A percentile compares a stretch with the other conserved stretches of the same genome.
Evolutionary conservation across 2,888 invertebrate species (phyloP).

Genomic region (Pristionchus entomophagus): DNA sequence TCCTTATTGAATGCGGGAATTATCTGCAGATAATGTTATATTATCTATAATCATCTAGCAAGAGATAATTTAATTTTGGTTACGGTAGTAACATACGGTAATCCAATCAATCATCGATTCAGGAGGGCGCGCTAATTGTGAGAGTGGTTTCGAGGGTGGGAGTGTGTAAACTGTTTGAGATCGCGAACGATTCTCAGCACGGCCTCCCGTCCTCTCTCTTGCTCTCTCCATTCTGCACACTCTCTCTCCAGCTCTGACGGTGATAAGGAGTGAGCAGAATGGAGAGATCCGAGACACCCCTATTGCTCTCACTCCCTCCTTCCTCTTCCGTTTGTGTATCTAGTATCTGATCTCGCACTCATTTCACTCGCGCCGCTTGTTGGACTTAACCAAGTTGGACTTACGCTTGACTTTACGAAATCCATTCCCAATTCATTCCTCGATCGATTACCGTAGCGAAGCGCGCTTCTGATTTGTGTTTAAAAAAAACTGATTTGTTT

Average conservation of each 20-base stretch:
- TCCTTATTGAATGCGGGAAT: too few species aligned
- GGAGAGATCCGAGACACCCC: too few species aligned
- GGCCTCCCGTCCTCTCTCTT: neutral
- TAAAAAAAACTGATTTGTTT: too few species aligned
- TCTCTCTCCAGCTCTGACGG: neutral
- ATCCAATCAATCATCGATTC: too few species aligned
- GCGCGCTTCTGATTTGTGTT: too few species aligned
- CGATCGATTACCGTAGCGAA: too few species aligned
- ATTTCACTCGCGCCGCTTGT: neutral
- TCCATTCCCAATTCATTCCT: too few species aligned
- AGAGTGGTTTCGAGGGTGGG: neutral
- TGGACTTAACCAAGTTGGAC: too few species aligned
- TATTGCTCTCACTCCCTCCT: neutral
- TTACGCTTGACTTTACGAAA: too few species aligned
- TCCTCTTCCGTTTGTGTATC: neutral
- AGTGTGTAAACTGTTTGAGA: constrained; percentile 15
- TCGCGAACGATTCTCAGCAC: neutral
- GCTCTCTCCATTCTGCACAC: neutral
- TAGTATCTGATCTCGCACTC: constrained; percentile 19
- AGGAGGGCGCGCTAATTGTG: constrained; percentile 1
- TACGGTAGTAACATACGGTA: neutral
- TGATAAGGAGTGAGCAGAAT: neutral
- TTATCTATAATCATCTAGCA: too few species aligned
- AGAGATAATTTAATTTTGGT: too few species aligned
- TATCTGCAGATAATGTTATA: too few species aligned